Conservation (phyloP, 1,140 invertebrate genomes). For the Lepidurus couesii region DNA sequence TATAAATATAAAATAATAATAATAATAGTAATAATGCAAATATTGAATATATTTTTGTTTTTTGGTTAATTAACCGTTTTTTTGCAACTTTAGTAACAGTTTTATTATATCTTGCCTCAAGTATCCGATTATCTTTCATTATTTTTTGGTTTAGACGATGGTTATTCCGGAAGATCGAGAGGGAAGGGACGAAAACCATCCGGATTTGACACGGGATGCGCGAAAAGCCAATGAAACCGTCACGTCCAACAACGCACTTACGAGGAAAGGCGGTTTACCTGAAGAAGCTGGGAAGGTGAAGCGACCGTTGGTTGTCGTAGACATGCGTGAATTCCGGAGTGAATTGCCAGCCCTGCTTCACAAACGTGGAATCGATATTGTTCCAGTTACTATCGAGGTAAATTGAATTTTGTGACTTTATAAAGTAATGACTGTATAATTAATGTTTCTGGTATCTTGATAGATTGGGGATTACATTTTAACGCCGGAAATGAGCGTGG, state of each 20-base stretch:
- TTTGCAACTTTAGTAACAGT: no score
- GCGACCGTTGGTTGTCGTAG: constrained; percentile 74
- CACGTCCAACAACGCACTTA: constrained; percentile 51
- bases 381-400: constrained; percentile 82
- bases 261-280: constrained; percentile 53
- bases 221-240: constrained; percentile 44
- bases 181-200: constrained; percentile 68
- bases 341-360: constrained; percentile 92
- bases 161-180: constrained; percentile 86
- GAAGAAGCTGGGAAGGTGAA: constrained; percentile 34
- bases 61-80: no score
- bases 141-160: constrained; percentile 64
- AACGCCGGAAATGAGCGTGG: constrained; percentile 91
- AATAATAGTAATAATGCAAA: not conserved
- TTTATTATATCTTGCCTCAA: no score
- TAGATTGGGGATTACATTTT: constrained; percentile 96
- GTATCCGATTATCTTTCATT: not conserved
- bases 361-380: constrained; percentile 83
- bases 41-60: not conserved
- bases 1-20: not conserved
- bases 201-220: constrained; percentile 52
- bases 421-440: constrained; percentile 33
- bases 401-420: constrained; percentile 38
- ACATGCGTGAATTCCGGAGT: constrained; percentile 96
- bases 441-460: constrained; percentile 35